phyloP scores from a whole-genome alignment of 2,888 invertebrate genomes.

The Masnerella sp. region DNA sequence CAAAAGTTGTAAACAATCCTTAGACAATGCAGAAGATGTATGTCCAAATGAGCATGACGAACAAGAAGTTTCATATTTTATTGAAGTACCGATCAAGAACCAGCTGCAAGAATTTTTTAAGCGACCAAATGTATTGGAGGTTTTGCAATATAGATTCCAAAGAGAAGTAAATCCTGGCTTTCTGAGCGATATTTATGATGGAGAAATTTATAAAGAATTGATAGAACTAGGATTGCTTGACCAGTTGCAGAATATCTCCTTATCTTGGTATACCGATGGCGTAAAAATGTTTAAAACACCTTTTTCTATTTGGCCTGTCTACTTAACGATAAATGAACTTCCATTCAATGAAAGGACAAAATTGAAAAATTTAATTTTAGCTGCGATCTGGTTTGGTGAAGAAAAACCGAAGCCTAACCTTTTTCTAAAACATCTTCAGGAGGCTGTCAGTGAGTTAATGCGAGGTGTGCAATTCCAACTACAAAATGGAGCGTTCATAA shows the following conservation, averaged over 20 bases:
- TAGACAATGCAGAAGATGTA: not conserved
- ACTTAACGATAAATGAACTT: not conserved
- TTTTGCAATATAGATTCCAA: constrained; percentile 3
- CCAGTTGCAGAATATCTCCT: not conserved
- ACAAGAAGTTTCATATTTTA: constrained; percentile 4
- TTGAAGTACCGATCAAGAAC: constrained; percentile 3
- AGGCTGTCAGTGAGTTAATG: not conserved
- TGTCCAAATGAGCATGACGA: not conserved
- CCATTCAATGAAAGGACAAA: not conserved
- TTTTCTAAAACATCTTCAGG: not conserved
- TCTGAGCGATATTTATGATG: constrained; percentile 5
- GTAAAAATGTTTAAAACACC: not conserved
- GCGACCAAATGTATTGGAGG: not conserved
- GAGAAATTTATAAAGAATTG: constrained; percentile 8
- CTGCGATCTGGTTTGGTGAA: not conserved
- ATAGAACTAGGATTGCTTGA: not conserved
- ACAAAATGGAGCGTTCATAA: not conserved
- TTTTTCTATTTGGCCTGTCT: constrained; percentile 3
- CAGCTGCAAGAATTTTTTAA: constrained; percentile 2
- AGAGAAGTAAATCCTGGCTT: not conserved
- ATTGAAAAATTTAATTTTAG: not conserved
- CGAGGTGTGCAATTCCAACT: not conserved
- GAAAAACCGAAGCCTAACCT: not conserved
- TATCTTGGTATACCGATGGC: constrained; percentile 13
- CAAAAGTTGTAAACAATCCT: constrained; percentile 6